Conservation (phyloP, 1,140 invertebrate species). For the Meloidogyne exigua region DNA sequence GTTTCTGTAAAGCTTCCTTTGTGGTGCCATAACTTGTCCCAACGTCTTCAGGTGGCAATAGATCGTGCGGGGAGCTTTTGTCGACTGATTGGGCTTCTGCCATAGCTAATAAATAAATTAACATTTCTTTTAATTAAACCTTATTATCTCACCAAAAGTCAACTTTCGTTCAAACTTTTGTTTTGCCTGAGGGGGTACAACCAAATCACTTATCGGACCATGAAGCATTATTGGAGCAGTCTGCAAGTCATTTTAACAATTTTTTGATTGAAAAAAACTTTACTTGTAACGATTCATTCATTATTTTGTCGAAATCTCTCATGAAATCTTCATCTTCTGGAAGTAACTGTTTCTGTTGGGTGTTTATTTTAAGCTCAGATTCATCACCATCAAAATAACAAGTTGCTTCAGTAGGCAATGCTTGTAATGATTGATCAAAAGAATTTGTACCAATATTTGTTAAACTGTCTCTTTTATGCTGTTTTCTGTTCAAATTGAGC, state of each 20-base stretch:
- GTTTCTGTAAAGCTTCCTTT: background rate
- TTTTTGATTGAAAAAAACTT: slow-evolving; percentile 16
- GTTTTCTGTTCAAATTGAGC: slow-evolving; percentile 7
- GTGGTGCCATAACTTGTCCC: background rate
- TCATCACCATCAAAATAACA: slow-evolving; percentile 21
- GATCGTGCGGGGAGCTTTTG: background rate
- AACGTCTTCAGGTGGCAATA: background rate
- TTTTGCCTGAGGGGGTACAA: slow-evolving; percentile 46
- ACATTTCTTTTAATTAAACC: slow-evolving; percentile 5
- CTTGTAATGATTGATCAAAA: background rate
- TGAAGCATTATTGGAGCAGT: slow-evolving; percentile 29
- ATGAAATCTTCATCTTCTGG: slow-evolving; percentile 51
- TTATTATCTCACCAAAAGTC: slow-evolving; percentile 41
- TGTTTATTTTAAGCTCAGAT: slow-evolving; percentile 37
- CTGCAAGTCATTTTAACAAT: slow-evolving; percentile 32
- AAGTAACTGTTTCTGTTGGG: slow-evolving; percentile 24
- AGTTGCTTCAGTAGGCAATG: background rate
- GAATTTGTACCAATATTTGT: slow-evolving; percentile 14
- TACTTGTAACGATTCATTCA: slow-evolving; percentile 45
- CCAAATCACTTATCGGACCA: slow-evolving; percentile 37
- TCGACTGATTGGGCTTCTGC: background rate
- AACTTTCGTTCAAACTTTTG: slow-evolving; percentile 53
- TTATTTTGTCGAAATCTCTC: slow-evolving; percentile 46
- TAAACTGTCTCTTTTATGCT: slow-evolving; percentile 1
- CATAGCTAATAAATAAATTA: slow-evolving; percentile 4